Evolutionary conservation across 1,140 invertebrate genomes (phyloP), one percentile per base, ranked within the genome.

Genomic region (Drosophila baimaii): DNA sequence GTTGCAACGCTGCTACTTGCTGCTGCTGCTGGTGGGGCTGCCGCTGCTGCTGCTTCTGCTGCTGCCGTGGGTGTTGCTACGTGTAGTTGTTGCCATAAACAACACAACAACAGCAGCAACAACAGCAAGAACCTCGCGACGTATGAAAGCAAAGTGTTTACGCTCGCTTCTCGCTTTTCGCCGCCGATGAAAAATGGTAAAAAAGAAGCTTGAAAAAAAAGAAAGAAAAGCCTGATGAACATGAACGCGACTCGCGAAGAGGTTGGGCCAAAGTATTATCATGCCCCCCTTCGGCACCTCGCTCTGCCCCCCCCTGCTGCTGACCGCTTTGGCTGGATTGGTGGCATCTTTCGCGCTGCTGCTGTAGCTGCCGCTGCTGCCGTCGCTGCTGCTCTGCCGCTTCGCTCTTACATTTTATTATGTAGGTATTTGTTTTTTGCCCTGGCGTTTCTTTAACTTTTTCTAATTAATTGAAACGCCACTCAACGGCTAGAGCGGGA

Each of bases 391-490:
- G 72, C 77, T 80, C 78, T n/a, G n/a, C n/a, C n/a, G 80, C 80
- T 84, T 74, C 80, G 66, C 79, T 82, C 79, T 89, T 89, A 86
- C 83, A 86, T 86, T 88, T 86, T 89, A 89, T 88, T 88, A 81
- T 83, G 68, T 78, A 82, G 77, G 86, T 89, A 89, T 88, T 88
- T 88, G 79, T 82, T 86, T 75, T 77, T 59, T 47, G 80, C 58
- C 56, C 43, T 68, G 75, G 57, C 69, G 66, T 90, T 90, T 89
- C 81, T 90, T 86, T 88, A 88, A 88, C 83, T 89, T 89, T 89
- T 89, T 89, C 84, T 90, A 89, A 89, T 89, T 89, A 89, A 89
- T 89, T 89, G 84, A 89, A 88, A 89, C 85, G 84, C 81, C 84
- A 84, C 84, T 90, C 75, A 46, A 75, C 80, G 56, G 79, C 46